These are phyloP conservation scores for Rhagologus leucostigma DNA, from an alignment of 2,113 vertebrate genomes.

Conservation along the genomic window DNA sequence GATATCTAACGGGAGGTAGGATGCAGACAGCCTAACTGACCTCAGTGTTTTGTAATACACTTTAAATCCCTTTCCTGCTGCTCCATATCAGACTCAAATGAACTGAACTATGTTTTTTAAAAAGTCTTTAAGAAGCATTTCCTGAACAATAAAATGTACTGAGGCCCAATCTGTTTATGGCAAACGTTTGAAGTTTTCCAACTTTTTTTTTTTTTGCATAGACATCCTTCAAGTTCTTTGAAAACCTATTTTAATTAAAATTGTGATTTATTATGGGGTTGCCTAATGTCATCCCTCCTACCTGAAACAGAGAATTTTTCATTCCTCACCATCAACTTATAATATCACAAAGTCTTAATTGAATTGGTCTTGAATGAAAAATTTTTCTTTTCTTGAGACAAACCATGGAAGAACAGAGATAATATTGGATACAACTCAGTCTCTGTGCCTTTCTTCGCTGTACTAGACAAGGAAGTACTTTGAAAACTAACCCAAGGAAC, in stretches of 20 bases:
- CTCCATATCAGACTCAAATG: background rate
- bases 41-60: accelerated
- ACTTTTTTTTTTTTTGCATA: accelerated
- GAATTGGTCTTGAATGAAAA: background rate
- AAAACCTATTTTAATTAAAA: background rate
- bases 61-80: background rate
- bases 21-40: background rate
- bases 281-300: background rate
- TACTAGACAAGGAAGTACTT: background rate
- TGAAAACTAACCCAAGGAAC: background rate
- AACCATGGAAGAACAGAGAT: background rate
- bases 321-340: background rate
- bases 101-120: background rate
- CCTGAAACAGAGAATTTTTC: background rate
- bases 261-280: background rate
- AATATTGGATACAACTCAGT: background rate
- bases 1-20: background rate
- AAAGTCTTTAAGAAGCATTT: background rate
- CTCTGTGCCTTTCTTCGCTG: background rate
- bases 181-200: background rate
- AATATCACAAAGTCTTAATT: background rate
- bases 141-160: background rate
- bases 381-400: background rate
- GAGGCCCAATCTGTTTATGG: background rate
- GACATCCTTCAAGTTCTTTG: background rate